Percentiles rank a stretch among this genome's conserved stretches.
phyloP scores from a whole-genome alignment of 1,140 invertebrate genomes.

The Drosophila persimilis region DNA sequence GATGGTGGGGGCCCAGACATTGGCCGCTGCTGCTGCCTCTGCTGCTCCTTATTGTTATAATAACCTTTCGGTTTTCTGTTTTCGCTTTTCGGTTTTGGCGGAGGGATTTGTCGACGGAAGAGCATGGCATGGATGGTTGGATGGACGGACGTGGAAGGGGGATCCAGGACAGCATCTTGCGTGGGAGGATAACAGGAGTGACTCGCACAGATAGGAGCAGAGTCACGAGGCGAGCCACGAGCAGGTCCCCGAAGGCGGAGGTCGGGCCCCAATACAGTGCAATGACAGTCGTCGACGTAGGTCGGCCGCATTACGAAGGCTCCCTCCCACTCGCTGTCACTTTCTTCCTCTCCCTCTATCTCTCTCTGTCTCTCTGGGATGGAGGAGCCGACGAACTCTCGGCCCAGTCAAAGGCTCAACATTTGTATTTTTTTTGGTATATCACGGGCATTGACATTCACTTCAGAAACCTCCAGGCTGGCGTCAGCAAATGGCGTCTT shows the following conservation, averaged over 20 bases:
- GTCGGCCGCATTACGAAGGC: constrained; percentile 42
- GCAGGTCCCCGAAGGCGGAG: constrained; percentile 17
- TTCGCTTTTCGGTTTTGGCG: constrained; percentile 30
- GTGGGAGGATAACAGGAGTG: constrained; percentile 3
- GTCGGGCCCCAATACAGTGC: constrained; percentile 29
- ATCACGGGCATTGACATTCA: constrained; percentile 41
- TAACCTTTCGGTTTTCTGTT: constrained; percentile 66
- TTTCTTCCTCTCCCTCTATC: too few relatives aligned
- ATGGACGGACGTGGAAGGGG: too few relatives aligned
- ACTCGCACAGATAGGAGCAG: background rate
- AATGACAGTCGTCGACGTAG: constrained; percentile 52
- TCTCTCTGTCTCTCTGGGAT: background rate
- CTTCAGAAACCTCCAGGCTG: constrained; percentile 1
- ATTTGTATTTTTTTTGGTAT: constrained; percentile 19
- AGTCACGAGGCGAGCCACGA: constrained; percentile 12
- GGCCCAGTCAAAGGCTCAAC: constrained; percentile 31
- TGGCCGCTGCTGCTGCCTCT: constrained; percentile 16
- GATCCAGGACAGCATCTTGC: too few relatives aligned
- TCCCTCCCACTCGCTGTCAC: background rate
- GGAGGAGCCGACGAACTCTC: constrained; percentile 27
- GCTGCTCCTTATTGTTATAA: constrained; percentile 75
- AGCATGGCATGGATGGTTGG: too few relatives aligned
- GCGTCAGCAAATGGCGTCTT: constrained; percentile 30
- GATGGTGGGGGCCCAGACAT: constrained; percentile 58
- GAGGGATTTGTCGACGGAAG: constrained; percentile 58